Percentiles rank a stretch among this genome's conserved stretches.
Conservation (phyloP, 2,113 vertebrate genomes). For the Caracal caracal region DNA sequence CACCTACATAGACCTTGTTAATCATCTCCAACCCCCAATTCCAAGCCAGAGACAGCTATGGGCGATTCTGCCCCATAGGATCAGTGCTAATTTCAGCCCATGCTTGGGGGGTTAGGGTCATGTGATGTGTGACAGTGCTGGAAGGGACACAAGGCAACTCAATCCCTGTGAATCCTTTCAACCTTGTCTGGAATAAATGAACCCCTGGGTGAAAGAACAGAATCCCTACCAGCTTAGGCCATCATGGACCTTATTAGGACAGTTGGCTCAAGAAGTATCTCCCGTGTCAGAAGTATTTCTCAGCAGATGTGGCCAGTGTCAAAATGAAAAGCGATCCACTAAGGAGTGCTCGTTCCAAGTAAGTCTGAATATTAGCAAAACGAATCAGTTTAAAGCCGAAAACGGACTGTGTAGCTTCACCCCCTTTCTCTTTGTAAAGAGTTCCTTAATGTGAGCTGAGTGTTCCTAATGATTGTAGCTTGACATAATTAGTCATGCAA, state of each 20-base stretch:
- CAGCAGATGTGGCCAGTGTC: constrained; percentile 29
- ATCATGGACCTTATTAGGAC: constrained; percentile 1
- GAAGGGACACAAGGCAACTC: neutral
- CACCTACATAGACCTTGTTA: neutral
- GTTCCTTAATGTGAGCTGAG: neutral
- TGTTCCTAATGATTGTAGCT: neutral
- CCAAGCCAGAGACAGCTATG: neutral
- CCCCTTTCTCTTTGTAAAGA: neutral
- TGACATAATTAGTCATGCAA: neutral
- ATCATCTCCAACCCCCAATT: neutral
- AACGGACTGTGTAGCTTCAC: neutral
- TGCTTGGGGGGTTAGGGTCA: neutral
- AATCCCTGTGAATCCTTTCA: neutral
- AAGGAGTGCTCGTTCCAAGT: neutral
- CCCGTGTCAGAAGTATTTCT: constrained; percentile 47
- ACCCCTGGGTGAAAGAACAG: neutral
- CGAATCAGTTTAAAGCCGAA: constrained; percentile 38
- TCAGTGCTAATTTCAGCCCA: neutral
- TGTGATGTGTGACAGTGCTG: neutral
- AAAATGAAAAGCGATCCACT: constrained; percentile 10
- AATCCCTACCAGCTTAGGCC: neutral
- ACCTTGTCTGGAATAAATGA: neutral
- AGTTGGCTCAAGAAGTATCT: neutral
- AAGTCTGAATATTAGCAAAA: constrained; percentile 47
- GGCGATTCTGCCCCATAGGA: neutral